Conservation (phyloP, 2,888 invertebrate species). For the Nephrotoma flavescens region DNA sequence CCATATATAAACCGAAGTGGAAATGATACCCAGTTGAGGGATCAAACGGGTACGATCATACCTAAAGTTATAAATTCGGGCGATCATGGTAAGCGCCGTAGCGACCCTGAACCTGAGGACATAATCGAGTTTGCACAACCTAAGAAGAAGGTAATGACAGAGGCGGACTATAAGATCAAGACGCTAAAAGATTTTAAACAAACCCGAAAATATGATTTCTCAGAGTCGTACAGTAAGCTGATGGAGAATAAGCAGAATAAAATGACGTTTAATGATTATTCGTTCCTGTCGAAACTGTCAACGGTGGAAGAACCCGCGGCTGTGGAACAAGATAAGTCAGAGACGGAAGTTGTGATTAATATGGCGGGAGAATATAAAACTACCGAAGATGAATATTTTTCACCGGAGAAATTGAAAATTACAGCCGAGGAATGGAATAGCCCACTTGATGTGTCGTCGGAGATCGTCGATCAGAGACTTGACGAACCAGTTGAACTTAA, state of each 20-base stretch:
- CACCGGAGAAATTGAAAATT: conserved; percentile 4
- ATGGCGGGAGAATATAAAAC: not conserved
- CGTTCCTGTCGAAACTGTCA: not conserved
- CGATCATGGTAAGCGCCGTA: not conserved
- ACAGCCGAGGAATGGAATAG: not conserved
- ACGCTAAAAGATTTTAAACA: not conserved
- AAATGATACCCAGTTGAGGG: not conserved
- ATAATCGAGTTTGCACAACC: not conserved
- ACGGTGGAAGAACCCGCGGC: not conserved
- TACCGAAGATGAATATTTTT: conserved; percentile 6
- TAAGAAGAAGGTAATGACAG: not conserved
- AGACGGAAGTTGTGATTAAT: not conserved
- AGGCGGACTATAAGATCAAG: not conserved
- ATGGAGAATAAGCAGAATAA: conserved; percentile 16
- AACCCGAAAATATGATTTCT: not conserved
- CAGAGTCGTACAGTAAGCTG: conserved; percentile 20
- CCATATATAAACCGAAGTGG: not conserved
- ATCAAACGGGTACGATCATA: not conserved
- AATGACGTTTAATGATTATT: not conserved
- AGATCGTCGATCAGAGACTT: not conserved
- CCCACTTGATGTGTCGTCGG: not conserved
- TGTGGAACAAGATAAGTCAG: not conserved
- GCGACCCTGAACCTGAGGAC: not conserved
- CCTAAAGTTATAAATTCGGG: not conserved
- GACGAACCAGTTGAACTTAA: not conserved